Base-by-base conservation (phyloP, 2,888 invertebrate genomes). In the Agelastica alni region DNA sequence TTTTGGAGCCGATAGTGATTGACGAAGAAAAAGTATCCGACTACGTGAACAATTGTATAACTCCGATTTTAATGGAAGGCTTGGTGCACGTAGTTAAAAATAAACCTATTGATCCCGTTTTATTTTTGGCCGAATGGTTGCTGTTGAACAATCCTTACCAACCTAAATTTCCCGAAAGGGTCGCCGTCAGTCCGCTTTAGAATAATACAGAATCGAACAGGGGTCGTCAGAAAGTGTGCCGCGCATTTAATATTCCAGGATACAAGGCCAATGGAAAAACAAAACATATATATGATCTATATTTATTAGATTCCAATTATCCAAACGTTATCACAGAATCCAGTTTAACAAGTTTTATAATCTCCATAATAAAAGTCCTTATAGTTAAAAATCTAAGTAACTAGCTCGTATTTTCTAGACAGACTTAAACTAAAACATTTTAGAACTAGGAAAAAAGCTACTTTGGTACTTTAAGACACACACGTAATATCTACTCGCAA, bases 61-160 rank as follows among this genome's bases (percentile, higher is more conserved):
- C 87, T 56, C 81, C 85, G 0, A 82, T 85, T 0, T 76, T 93
- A 32, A 61, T 80, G 17, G 79, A 85, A 18, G 86, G 82, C 2
- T 72, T 88, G 43, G 81, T 84, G 1, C 82, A 88, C 67, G 77
- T 91, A 17, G 86, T 87, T 65, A 75, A 84, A 77, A 81, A 82
- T 65, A 87, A 87, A 59, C 93, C 93, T 0, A 77, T 80, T 0
- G 89, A 93, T 73, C 92, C 93, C 0, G 77, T 92, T 30, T 72
- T 86, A 18, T 91, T 88, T 87, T 76, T 93, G 32, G 91, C 90
- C 1, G 86, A 91, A 61, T 87, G 89, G 83, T 77, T 93, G 31
- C 76, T 86, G 4, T 75, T 80, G 32, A 85, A 91, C 73, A 91
- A 92, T 77, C 89, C 89, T 2, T 88, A 87, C 70, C 86, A 85